Evolutionary conservation across 2,888 invertebrate genomes (phyloP), one percentile per base, ranked within the genome.

Genomic region (Pegoplata infirma): DNA sequence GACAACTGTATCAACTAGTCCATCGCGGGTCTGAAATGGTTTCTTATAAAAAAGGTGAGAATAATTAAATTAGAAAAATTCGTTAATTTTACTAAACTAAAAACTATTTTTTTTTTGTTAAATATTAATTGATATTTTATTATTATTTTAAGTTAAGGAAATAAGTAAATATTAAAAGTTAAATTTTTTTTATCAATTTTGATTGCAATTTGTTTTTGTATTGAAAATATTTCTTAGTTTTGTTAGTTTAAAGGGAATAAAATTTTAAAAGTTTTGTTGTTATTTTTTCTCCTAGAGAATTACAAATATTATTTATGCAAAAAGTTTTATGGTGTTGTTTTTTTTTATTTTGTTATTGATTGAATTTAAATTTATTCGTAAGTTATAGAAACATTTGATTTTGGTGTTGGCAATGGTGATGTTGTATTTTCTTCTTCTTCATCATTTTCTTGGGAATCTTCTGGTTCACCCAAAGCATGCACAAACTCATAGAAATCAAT

Each of bases 401-500:
- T 88, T 28, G 89, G 88, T 77, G 89, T 88, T 75, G 88, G 89
- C 82, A 89, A 84, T 82, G 89, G 89, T 68, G 90, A 89, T 72
- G 88, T 88, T 71, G 86, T 86, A 21, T 92, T 92, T 53, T 93
- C 93, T 77, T 92, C 92, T 44, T 94, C 93, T 36, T 95, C 95
- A 44, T 94, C 94, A 58, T 93, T 94, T 53, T 93, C 93, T 82
- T 93, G 93, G 23, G 94, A 94, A 84, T 95, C 95, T 86, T 95
- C 95, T 0, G 96, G 96, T 87, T 96, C 96, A 0, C 96, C 96
- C 5, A 96, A 91, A 0, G 96, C 96, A 84, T 95, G 93, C 2
- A 95, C 96, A 78, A 90, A 90, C 94, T 97, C 97, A 86, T 97
- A 94, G 90, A 97, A 97, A 90, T 97, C 97, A 85, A 97, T 97